Base-by-base conservation (phyloP, 2,888 invertebrate genomes). In the Mayetiola destructor region DNA sequence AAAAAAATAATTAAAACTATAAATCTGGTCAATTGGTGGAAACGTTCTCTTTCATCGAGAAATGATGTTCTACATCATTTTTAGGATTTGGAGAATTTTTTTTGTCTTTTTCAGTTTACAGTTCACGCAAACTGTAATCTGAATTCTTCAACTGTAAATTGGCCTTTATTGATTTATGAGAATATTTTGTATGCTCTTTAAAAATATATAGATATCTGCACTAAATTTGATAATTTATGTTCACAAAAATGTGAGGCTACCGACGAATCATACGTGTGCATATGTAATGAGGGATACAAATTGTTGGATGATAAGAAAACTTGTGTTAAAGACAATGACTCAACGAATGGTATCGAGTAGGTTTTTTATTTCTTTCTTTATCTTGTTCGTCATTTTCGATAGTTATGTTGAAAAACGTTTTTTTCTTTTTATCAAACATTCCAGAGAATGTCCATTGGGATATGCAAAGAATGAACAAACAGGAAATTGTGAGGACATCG, bases 231-330 rank as follows among this genome's bases (percentile, higher is more conserved):
- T 63, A 73, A 76, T 59, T 68, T 77, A 1, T 80, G 80, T 63
- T 75, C 74, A 1, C 80, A 80, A 21, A 69, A 75, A 23, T 81
- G 81, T 63, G 71, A 77, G 56, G 77, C 79, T 59, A 74, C 76
- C 0, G 74, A 72, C 1, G 77, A 77, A n/a, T 79, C 80, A 0
- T 77, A 76, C 62, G 64, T 67, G 14, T 78, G 78, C 61, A 69
- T 69, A 57, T 78, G 78, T 60, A 64, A 69, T n/a, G 62, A 68
- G 1, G 77, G 77, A 1, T 77, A 68, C 61, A 65, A 66, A 2
- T 64, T 78, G 16, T 69, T 70, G 67, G 69, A 73, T 0, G 79
- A 80, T 64, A 74, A 74, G 37, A 75, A 76, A 20, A 74, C 77
- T 0, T 78, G 78, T 59, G 66, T 66, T 3, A 61, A 53, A 4